phyloP scores from a whole-genome alignment of 2,113 vertebrate species.

The Saguinus imperator region DNA sequence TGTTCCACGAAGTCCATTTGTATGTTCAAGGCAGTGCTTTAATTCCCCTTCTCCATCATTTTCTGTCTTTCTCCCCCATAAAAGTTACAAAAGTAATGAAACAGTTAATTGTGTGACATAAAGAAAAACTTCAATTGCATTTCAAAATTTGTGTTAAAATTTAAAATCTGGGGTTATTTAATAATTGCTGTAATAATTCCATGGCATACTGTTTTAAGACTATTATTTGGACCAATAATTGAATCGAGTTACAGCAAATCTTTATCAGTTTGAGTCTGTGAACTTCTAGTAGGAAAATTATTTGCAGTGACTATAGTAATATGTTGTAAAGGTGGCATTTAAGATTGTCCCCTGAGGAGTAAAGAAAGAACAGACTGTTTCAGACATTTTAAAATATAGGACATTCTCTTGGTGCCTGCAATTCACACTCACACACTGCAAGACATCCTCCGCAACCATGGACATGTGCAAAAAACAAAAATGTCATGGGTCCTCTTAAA shows the following conservation, averaged over 20 bases:
- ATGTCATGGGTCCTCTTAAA: background rate
- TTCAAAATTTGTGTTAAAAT: background rate
- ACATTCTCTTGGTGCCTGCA: background rate
- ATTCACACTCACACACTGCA: background rate
- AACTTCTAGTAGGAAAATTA: background rate
- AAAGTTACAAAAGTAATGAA: background rate
- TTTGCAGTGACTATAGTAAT: background rate
- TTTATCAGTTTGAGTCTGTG: background rate
- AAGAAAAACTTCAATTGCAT: background rate
- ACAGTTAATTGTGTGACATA: background rate
- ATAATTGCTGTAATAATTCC: background rate
- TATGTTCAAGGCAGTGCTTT: background rate
- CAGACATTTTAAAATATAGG: background rate
- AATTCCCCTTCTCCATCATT: background rate
- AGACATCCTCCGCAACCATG: background rate
- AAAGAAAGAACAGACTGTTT: background rate
- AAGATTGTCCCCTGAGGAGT: background rate
- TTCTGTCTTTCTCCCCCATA: background rate
- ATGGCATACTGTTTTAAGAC: background rate
- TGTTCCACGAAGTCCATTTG: background rate
- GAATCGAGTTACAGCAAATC: background rate
- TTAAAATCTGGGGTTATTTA: background rate
- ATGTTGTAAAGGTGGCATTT: background rate
- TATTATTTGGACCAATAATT: background rate
- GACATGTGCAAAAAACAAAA: background rate